Base-by-base conservation (phyloP, 2,113 vertebrate genomes). In the Toxotes chatareus region DNA sequence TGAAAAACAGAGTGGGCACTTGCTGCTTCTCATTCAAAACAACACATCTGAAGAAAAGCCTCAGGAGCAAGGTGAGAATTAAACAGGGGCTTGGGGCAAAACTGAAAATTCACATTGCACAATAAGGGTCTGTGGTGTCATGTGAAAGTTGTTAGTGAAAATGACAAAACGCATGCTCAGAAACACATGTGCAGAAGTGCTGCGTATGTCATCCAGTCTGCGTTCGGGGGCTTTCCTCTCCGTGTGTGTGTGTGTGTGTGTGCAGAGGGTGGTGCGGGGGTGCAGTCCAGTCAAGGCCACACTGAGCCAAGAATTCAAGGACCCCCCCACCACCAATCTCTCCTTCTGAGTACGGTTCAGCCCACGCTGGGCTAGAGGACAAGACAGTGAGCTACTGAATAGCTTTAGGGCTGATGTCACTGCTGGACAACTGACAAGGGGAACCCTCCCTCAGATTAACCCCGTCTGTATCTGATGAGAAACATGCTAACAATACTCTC, bases 351-450 rank as follows among this genome's bases (percentile, higher is more conserved):
- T 11, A 2, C 23, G 27, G 34, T 61, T 62, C 70, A 70, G 82
- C 86, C 80, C 77, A 86, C 73, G 59, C 73, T 74, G 82, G 64
- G 86, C 80, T 0, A 0, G 8, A 83, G 21, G 86, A 85, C 82
- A 73, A 88, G 85, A 88, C 74, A 76, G 68, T 23, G 62, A 88
- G 86, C 86, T 87, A 88, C 87, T 47, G 80, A 89, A 90, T 83
- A 86, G 80, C 85, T 80, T 47, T 53, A 16, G 80, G 83, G 84
- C 80, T 92, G 88, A 92, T 89, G 88, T 93, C 92, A 94, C 59
- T 11, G 62, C 85, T 90, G 89, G 92, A 86, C 23, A 69, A 57
- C 67, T 71, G 86, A 89, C 88, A 84, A 81, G 76, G 86, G 86
- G 86, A 91, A 89, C 83, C 85, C 91, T 86, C 90, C 90, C 93